Conservation (phyloP, 2,113 vertebrate genomes). For the Percina caprodes region DNA sequence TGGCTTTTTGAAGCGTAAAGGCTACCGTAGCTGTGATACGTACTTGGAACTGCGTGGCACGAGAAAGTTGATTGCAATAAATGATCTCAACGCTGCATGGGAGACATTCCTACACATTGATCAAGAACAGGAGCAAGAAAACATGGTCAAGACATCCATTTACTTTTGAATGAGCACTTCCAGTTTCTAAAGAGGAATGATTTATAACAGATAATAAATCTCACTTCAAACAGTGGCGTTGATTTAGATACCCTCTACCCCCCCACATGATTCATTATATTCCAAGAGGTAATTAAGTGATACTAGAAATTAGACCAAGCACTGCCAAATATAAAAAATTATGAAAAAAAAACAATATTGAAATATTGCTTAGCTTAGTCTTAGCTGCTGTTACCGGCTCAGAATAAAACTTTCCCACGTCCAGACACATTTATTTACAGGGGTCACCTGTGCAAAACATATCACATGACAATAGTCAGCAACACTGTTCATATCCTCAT, state of each 20-base stretch:
- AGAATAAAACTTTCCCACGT: not conserved
- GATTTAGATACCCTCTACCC: not conserved
- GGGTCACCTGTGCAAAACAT: not conserved
- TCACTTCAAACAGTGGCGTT: not conserved
- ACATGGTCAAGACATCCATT: not conserved
- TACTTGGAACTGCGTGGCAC: too few species aligned
- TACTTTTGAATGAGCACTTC: not conserved
- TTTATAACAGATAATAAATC: not conserved
- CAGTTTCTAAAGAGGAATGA: not conserved
- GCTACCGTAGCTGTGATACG: too few species aligned
- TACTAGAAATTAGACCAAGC: not conserved
- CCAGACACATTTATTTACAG: not conserved
- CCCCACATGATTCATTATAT: slow-evolving; percentile 16
- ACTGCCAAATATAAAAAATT: not conserved
- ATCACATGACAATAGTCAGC: not conserved
- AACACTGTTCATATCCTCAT: too few species aligned
- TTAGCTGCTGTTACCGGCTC: too few species aligned
- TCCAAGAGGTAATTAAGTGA: slow-evolving; percentile 2
- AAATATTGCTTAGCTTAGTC: too few species aligned
- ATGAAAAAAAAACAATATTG: not conserved
- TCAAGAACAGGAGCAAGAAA: not conserved
- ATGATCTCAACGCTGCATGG: too few species aligned
- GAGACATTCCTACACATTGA: not conserved
- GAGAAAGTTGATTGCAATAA: too few species aligned
- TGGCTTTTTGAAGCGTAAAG: too few species aligned